Conservation (phyloP, 35 echinoderm and acorn worm species). For the Heliocidaris tuberculata region DNA sequence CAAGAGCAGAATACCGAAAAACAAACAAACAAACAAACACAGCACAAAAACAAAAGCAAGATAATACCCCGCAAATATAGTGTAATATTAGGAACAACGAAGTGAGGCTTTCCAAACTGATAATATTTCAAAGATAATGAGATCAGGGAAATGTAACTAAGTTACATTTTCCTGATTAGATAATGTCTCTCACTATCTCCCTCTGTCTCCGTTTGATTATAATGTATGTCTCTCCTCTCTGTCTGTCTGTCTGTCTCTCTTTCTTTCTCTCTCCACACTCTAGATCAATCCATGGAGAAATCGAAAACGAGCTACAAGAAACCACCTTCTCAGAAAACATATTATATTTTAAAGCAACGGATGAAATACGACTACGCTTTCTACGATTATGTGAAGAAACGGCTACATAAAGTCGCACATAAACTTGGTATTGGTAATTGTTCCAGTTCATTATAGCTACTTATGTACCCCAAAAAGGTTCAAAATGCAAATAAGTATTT, state of each 20-base stretch:
- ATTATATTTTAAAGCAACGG: not conserved
- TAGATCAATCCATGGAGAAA: not conserved
- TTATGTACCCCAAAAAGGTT: not conserved
- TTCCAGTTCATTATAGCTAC: not conserved
- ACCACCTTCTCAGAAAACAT: not conserved
- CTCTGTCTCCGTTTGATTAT: no score
- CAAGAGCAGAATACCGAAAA: no score
- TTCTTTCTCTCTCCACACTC: not conserved
- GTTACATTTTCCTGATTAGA: no score
- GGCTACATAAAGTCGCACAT: not conserved
- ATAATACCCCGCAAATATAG: no score
- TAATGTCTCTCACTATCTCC: no score
- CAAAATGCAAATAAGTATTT: no score
- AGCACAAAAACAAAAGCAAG: no score
- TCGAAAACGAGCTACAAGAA: constrained; percentile 28
- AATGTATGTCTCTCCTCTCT: not conserved
- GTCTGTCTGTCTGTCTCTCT: not conserved
- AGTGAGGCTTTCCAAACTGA: no score
- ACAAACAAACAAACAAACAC: no score
- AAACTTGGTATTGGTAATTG: not conserved
- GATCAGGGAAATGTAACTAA: no score
- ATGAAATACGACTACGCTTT: constrained; percentile 45
- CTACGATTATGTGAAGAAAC: constrained; percentile 44
- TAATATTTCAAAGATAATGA: no score
- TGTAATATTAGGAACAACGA: no score